phyloP scores from a whole-genome alignment of 1,140 invertebrate genomes.

The Euura saliciscinereae region DNA sequence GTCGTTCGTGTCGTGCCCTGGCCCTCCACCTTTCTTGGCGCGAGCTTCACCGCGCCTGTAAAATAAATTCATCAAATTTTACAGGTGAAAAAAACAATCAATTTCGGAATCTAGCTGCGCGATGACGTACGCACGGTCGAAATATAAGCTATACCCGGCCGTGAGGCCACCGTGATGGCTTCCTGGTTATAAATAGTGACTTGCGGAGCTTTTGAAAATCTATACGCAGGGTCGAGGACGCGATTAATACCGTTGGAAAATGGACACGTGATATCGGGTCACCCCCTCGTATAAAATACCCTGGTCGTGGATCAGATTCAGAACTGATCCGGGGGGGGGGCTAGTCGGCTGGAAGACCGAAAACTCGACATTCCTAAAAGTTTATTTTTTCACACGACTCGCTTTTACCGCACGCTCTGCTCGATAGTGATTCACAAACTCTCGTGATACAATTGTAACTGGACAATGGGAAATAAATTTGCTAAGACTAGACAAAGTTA shows the following conservation, averaged over 20 bases:
- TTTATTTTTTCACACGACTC: too few species aligned
- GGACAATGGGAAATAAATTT: too few species aligned
- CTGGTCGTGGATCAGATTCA: neutral
- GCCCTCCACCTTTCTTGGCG: conserved; percentile 60
- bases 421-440: too few species aligned
- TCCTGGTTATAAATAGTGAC: neutral
- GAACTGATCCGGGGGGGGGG: neutral
- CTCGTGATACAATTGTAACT: too few species aligned
- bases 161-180: neutral
- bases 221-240: neutral
- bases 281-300: neutral
- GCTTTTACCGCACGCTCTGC: too few species aligned
- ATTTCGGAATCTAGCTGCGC: too few species aligned
- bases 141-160: neutral
- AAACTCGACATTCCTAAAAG: neutral
- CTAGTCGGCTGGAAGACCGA: neutral
- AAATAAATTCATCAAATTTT: neutral
- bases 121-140: too few species aligned
- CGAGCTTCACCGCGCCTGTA: conserved; percentile 53
- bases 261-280: neutral
- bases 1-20: conserved; percentile 51
- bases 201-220: neutral
- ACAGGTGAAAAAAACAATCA: too few species aligned
- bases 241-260: neutral
- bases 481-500: too few species aligned